Evolutionary conservation across 1,140 invertebrate species (phyloP).

Genomic region (Tetramorium alpestre): DNA sequence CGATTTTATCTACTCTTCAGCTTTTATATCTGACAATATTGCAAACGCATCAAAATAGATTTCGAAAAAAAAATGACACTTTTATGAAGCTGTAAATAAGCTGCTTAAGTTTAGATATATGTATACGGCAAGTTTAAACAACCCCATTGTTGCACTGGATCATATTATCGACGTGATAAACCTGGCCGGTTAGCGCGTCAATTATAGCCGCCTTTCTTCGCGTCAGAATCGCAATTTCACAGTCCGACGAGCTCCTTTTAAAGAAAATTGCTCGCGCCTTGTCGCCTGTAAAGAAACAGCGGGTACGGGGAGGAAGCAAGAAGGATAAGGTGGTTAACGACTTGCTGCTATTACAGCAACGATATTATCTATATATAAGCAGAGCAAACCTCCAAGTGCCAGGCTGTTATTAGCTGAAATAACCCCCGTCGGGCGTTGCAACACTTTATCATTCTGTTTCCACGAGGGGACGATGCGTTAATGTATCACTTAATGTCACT

Average conservation of each 20-base stretch:
- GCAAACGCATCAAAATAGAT: not conserved
- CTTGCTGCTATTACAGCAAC: not conserved
- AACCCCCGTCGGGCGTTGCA: not conserved
- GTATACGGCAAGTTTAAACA: not conserved
- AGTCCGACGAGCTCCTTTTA: not conserved
- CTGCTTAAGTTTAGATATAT: not conserved
- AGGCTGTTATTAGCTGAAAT: slow-evolving; percentile 28
- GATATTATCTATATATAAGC: slow-evolving; percentile 39
- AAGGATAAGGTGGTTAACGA: slow-evolving; percentile 34
- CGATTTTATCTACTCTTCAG: not conserved
- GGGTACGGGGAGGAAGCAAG: not conserved
- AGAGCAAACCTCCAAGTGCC: slow-evolving; percentile 6
- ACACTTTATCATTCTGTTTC: slow-evolving; percentile 25
- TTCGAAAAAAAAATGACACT: not conserved
- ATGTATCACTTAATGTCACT: slow-evolving; percentile 10
- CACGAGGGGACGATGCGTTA: slow-evolving; percentile 4
- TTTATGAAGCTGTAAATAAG: not conserved
- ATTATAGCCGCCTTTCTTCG: slow-evolving; percentile 35
- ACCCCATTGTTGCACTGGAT: not conserved
- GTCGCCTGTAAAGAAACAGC: slow-evolving; percentile 12
- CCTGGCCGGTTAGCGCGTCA: not conserved
- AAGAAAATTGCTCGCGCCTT: slow-evolving; percentile 35
- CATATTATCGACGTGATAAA: slow-evolving; percentile 32
- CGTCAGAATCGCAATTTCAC: slow-evolving; percentile 29
- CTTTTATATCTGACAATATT: not conserved